These are phyloP conservation scores for Nasua narica DNA, from an alignment of 2,797 vertebrate species.

Conservation along the genomic window DNA sequence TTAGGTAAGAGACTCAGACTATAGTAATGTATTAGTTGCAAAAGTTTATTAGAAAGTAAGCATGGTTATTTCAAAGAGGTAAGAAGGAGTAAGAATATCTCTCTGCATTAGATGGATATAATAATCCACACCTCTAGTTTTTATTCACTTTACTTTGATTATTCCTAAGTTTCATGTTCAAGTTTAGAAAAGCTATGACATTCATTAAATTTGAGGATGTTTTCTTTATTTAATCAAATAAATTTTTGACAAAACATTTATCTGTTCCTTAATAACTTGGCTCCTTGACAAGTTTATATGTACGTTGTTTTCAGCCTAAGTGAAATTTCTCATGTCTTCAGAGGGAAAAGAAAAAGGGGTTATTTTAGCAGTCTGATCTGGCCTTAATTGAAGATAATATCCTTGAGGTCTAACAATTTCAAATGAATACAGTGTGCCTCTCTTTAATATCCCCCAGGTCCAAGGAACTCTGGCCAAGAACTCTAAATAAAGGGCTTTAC, in stretches of 20 bases:
- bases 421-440: not conserved
- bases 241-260: not conserved
- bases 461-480: not conserved
- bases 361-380: not conserved
- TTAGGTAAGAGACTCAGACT: not conserved
- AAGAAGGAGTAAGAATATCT: not conserved
- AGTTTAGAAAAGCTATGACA: not conserved
- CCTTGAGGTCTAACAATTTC: not conserved
- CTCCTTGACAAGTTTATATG: not conserved
- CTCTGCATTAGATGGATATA: not conserved
- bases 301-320: not conserved
- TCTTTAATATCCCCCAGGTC: not conserved
- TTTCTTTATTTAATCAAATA: not conserved
- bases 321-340: not conserved
- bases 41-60: constrained; percentile 25
- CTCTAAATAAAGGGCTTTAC: not conserved
- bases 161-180: not conserved
- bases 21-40: not conserved
- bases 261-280: not conserved
- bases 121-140: not conserved
- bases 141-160: not conserved
- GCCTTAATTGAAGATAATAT: not conserved
- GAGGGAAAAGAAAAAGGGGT: not conserved
- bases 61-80: constrained; percentile 14
- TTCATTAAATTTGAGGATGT: not conserved